These are phyloP conservation scores for Gymnothorax reevesii DNA, from an alignment of 2,797 vertebrate genomes.

Conservation along the genomic window DNA sequence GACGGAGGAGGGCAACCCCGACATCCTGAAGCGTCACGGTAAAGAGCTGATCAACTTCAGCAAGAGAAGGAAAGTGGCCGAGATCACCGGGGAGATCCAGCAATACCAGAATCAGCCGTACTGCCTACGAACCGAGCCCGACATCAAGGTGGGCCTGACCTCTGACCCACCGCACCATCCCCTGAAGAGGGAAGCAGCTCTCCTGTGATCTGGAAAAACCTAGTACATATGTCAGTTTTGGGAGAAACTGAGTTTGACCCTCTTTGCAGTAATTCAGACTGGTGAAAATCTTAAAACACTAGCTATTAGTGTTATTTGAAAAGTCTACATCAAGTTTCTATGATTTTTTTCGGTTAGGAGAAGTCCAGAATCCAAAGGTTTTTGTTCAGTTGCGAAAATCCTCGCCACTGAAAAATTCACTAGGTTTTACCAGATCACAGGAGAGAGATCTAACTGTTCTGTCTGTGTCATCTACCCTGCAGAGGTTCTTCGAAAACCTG, in stretches of 20 bases:
- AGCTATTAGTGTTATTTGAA: no score
- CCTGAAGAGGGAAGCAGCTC: not conserved
- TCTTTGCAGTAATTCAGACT: no score
- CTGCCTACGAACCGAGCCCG: conserved; percentile 85
- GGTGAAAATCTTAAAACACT: no score
- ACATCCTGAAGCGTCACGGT: conserved; percentile 89
- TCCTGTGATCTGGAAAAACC: no score
- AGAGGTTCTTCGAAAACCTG: conserved; percentile 97
- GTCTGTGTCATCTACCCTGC: conserved; percentile 29
- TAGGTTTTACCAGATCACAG: no score
- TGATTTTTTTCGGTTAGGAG: no score
- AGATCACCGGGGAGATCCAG: conserved; percentile 97
- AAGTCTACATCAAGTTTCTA: no score
- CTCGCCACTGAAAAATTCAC: no score
- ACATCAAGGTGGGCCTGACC: conserved; percentile 80
- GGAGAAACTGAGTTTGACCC: no score
- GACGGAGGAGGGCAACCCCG: conserved; percentile 97
- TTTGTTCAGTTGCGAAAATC: no score
- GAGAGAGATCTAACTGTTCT: not conserved
- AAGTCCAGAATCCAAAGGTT: no score
- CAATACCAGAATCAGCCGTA: conserved; percentile 99
- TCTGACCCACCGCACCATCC: not conserved
- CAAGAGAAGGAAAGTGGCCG: conserved; percentile 94
- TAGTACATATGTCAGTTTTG: no score
- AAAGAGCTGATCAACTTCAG: conserved; percentile 98